Conservation (phyloP, 2,888 invertebrate genomes). For the Liposcelis brunnea region DNA sequence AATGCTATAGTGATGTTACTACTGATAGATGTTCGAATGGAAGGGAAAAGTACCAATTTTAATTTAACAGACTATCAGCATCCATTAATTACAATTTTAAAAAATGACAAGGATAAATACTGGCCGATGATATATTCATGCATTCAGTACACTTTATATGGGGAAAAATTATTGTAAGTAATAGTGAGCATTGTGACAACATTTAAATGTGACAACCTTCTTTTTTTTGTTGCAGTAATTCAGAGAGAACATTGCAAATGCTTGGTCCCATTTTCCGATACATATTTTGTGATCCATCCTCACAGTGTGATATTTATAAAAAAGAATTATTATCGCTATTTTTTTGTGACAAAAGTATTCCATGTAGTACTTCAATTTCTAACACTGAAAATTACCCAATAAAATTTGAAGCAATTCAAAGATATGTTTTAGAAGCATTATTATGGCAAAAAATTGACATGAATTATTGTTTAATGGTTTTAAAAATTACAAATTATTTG, state of each 20-base stretch:
- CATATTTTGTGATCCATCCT: too few relatives aligned
- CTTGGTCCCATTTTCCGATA: too few relatives aligned
- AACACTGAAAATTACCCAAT: background rate
- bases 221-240: too few relatives aligned
- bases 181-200: background rate
- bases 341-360: too few relatives aligned
- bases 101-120: background rate
- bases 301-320: too few relatives aligned
- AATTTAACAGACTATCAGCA: background rate
- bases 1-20: background rate
- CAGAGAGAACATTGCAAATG: too few relatives aligned
- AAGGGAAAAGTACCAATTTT: background rate
- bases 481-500: background rate
- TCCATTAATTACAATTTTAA: conserved; percentile 2
- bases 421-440: background rate
- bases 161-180: background rate
- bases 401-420: conserved; percentile 1
- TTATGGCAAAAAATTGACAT: background rate
- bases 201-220: background rate
- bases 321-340: too few relatives aligned
- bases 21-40: background rate
- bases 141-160: too few relatives aligned
- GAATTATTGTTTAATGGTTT: background rate
- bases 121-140: background rate
- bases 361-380: too few relatives aligned